Base-by-base conservation (phyloP, 2,888 invertebrate genomes). In the Cyaniris semiargus region DNA sequence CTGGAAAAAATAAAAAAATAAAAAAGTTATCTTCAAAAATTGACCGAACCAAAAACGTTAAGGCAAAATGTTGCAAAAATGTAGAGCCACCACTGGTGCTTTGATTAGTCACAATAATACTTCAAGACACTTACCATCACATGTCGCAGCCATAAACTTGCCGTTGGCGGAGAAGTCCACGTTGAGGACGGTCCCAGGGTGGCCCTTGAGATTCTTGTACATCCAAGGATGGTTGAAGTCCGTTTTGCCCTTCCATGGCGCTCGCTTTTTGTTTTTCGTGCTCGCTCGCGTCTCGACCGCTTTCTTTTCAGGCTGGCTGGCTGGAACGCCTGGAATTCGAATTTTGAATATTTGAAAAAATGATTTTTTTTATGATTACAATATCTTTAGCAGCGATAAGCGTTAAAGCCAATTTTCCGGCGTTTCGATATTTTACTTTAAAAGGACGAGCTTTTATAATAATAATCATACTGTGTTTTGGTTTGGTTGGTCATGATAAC, bases 151-250 rank as follows among this genome's bases (percentile, higher is more conserved):
- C 86, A 98, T 94, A 86, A 96, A 97, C 92, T 98, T 98, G 82
- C 97, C 97, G 90, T 97, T 98, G 79, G 96, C 95, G 82, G 97
- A 97, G 88, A 97, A 97, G 86, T 97, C 97, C 89, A 98, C 95
- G 84, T 96, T 96, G 27, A 96, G 91, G 72, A 98, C 96, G 15
- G 95, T 94, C 48, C 96, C 96, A 1, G 96, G 96, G 88, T 98
- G 98, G 18, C 97, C 97, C 89, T 98, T 98, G 82, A 98, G 94
- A 77, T 96, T 96, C 80, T 96, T 96, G 48, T 96, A 91, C 80
- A 97, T 94, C 97, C 97, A 98, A n/a, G 96, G 95, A 87, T 97
- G 97, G 79, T 88, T 91, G 95, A 96, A 88, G 81, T 93, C 89
- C 82, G 94, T 87, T 91, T 95, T 90, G 81, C 89, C 86, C 87